These are phyloP conservation scores for Eretmocerus hayati DNA, from an alignment of 2,888 invertebrate genomes.

Conservation along the genomic window DNA sequence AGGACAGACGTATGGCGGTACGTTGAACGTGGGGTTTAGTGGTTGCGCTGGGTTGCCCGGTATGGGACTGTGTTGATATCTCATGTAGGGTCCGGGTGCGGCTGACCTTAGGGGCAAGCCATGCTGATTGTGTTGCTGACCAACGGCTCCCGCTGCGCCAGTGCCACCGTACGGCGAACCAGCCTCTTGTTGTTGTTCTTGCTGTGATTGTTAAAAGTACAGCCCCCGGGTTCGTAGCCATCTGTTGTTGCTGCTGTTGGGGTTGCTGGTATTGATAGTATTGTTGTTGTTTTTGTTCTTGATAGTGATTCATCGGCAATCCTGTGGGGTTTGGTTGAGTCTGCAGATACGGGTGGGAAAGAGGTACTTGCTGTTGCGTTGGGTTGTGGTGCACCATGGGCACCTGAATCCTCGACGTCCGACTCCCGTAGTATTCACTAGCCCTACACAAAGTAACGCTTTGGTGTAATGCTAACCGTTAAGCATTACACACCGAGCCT, in stretches of 20 bases:
- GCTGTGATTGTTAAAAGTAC: background rate
- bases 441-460: too few relatives aligned
- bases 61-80: slow-evolving; percentile 91
- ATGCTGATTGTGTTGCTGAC: slow-evolving; percentile 62
- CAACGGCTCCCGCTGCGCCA: slow-evolving; percentile 27
- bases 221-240: too few relatives aligned
- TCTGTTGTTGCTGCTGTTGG: background rate
- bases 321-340: background rate
- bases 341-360: too few relatives aligned
- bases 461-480: too few relatives aligned
- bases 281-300: background rate
- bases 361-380: background rate
- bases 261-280: too few relatives aligned
- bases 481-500: too few relatives aligned
- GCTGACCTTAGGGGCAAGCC: slow-evolving; percentile 53
- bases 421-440: slow-evolving; percentile 19
- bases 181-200: slow-evolving; percentile 20
- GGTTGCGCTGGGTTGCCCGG: slow-evolving; percentile 96
- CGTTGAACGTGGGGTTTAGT: slow-evolving; percentile 82
- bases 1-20: slow-evolving; percentile 88
- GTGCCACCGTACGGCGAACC: slow-evolving; percentile 53
- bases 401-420: background rate
- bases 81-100: slow-evolving; percentile 52
- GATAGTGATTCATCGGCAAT: background rate
- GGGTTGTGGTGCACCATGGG: background rate